Conservation (phyloP, 2,888 invertebrate genomes). For the Anodontia alba region DNA sequence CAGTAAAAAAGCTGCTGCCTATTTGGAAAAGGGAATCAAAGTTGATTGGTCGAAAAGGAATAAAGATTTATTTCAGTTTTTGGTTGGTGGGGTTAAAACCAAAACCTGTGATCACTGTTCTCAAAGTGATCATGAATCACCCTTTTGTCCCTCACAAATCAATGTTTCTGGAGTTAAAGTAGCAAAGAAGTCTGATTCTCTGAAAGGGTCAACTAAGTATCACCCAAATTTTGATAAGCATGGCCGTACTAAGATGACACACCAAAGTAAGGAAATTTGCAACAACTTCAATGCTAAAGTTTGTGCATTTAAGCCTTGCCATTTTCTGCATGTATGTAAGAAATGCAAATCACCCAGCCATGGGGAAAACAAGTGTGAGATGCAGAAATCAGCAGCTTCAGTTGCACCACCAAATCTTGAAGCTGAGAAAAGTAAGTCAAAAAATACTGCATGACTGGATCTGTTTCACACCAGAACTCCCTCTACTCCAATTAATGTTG, state of each 20-base stretch:
- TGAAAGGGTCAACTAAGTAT: background rate
- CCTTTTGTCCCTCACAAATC: background rate
- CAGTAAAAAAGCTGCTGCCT: background rate
- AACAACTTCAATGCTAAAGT: background rate
- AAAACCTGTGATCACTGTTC: background rate
- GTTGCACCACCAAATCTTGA: background rate
- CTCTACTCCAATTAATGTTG: background rate
- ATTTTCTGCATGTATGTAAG: background rate
- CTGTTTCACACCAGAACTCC: no score
- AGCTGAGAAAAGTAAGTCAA: background rate
- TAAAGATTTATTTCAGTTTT: background rate
- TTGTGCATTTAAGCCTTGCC: background rate
- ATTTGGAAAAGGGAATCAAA: background rate
- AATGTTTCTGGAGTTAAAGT: background rate
- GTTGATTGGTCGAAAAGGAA: background rate
- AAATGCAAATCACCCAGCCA: background rate
- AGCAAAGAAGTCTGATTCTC: background rate
- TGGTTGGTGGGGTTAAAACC: background rate
- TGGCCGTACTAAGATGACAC: background rate
- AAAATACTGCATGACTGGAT: background rate
- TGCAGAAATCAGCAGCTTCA: background rate
- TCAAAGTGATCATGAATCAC: background rate
- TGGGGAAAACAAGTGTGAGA: background rate
- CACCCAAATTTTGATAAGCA: background rate
- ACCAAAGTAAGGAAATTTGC: background rate